These are phyloP conservation scores for Oligia latruncula DNA, from an alignment of 2,888 invertebrate genomes.

Conservation along the genomic window DNA sequence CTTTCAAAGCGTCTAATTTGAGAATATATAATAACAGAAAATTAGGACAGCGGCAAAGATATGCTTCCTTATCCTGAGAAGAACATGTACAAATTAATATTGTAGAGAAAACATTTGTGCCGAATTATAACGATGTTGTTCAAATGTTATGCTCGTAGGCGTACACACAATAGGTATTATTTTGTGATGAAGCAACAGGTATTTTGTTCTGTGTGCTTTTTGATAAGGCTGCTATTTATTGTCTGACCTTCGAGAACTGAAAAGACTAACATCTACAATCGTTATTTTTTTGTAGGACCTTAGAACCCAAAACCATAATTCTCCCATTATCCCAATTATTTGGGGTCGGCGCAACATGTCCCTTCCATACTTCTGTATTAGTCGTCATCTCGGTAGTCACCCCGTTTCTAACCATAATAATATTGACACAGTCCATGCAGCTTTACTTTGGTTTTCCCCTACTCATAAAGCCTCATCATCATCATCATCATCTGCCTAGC, in stretches of 20 bases:
- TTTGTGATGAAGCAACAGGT: not conserved
- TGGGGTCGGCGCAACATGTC: not conserved
- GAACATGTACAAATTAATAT: conserved; percentile 5
- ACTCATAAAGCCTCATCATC: not conserved
- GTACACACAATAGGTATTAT: not conserved
- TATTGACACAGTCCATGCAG: not conserved
- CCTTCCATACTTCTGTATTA: not conserved
- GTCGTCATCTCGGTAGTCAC: not conserved
- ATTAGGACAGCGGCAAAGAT: not conserved
- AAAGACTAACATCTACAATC: not conserved
- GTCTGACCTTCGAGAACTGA: not conserved
- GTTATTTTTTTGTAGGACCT: not conserved
- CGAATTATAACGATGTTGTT: not conserved
- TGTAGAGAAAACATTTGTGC: not conserved
- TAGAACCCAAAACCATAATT: not conserved
- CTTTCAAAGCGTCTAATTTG: not conserved
- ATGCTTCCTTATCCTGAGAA: too few relatives aligned
- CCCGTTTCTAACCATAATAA: not conserved
- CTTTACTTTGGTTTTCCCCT: not conserved
- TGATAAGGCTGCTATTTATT: not conserved
- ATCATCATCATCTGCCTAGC: too few relatives aligned
- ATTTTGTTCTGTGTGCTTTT: not conserved
- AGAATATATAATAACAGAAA: not conserved
- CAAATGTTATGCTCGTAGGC: not conserved
- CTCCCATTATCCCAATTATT: not conserved